These are phyloP conservation scores for Eupithecia abbreviata DNA, from an alignment of 2,888 invertebrate species.

Conservation along the genomic window DNA sequence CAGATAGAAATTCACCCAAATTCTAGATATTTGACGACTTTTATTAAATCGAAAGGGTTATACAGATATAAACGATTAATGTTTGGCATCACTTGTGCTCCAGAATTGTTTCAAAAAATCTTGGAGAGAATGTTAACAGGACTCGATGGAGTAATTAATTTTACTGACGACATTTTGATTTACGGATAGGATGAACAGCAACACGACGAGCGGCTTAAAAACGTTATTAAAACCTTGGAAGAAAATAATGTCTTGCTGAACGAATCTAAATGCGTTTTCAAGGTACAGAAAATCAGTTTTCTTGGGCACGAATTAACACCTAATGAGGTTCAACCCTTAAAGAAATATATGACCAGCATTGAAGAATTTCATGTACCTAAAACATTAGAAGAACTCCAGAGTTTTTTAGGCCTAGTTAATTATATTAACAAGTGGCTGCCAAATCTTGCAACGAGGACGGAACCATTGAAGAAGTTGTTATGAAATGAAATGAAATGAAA, in stretches of 20 bases:
- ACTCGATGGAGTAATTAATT: not conserved
- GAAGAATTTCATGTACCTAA: constrained; percentile 40
- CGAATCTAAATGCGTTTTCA: constrained; percentile 39
- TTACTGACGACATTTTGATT: not conserved
- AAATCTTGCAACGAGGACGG: constrained; percentile 23
- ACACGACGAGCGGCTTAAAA: not conserved
- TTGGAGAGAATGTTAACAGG: not conserved
- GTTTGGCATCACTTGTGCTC: constrained; percentile 65
- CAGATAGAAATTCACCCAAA: constrained; percentile 43
- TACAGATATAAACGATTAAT: constrained; percentile 34
- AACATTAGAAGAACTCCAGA: constrained; percentile 46
- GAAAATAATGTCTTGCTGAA: constrained; percentile 34
- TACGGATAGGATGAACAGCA: not conserved
- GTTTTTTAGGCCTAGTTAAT: constrained; percentile 49
- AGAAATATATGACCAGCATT: constrained; percentile 37
- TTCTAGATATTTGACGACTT: constrained; percentile 7
- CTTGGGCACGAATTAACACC: constrained; percentile 27
- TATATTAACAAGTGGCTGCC: constrained; percentile 31
- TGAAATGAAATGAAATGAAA: too few species aligned
- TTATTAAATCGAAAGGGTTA: not conserved
- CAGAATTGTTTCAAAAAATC: constrained; percentile 45
- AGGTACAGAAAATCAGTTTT: constrained; percentile 4
- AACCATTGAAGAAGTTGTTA: not conserved
- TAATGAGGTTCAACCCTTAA: not conserved
- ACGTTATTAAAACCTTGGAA: not conserved